These are phyloP conservation scores for Orycteropus afer DNA, from an alignment of 2,113 vertebrate genomes.

Conservation along the genomic window DNA sequence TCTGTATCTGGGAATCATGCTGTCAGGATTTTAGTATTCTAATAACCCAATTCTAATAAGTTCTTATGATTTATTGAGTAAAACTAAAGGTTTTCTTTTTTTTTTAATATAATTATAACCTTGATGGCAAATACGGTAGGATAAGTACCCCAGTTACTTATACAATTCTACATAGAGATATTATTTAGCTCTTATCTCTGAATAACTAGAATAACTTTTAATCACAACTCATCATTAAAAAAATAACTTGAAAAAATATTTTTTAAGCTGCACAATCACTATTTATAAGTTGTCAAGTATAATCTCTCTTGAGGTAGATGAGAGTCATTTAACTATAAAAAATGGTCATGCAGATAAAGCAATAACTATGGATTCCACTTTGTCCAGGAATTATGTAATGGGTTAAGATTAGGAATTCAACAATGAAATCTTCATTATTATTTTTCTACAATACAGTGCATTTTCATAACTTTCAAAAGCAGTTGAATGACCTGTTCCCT, in stretches of 20 bases:
- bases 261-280: not conserved
- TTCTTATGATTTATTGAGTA: constrained; percentile 74
- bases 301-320: not conserved
- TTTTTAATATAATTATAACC: constrained; percentile 52
- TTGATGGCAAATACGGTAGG: constrained; percentile 33
- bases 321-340: constrained; percentile 24
- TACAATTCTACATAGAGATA: constrained; percentile 15
- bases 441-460: not conserved
- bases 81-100: constrained; percentile 54
- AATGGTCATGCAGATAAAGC: not conserved
- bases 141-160: constrained; percentile 40
- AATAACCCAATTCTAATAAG: constrained; percentile 69
- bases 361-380: not conserved
- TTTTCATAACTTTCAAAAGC: not conserved
- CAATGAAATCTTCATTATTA: not conserved
- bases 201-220: constrained; percentile 34
- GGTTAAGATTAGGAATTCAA: not conserved
- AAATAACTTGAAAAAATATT: not conserved
- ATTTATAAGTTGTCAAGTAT: constrained; percentile 2
- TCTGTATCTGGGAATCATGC: constrained; percentile 59
- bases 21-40: constrained; percentile 66
- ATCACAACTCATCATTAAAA: constrained; percentile 10
- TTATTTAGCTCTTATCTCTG: constrained; percentile 22
- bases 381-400: not conserved
- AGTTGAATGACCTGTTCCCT: not conserved